Conservation (phyloP, 2,797 vertebrate genomes). For the Gastrophryne carolinensis region DNA sequence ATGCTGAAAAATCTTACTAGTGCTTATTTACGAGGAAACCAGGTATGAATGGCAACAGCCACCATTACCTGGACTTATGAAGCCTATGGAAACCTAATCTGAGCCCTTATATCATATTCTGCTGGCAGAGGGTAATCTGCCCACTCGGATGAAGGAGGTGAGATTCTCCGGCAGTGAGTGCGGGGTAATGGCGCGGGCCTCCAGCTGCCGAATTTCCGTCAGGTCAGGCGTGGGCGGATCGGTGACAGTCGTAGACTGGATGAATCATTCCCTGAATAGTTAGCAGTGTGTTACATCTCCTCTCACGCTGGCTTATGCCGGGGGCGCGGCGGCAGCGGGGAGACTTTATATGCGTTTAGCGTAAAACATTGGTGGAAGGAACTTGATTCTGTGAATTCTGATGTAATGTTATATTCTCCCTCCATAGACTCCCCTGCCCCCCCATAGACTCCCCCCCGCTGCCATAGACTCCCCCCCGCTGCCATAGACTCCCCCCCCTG, state of each 20-base stretch:
- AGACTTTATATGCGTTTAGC: not conserved
- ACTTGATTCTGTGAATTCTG: not conserved
- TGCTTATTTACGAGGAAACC: too few species aligned
- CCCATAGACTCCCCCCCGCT: too few species aligned
- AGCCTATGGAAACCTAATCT: not conserved
- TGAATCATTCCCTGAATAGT: not conserved
- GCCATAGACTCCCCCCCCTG: too few species aligned
- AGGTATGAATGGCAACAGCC: not conserved
- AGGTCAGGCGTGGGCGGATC: not conserved
- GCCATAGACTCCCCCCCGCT: too few species aligned
- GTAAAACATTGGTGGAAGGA: not conserved
- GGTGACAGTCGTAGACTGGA: not conserved
- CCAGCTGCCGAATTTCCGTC: not conserved
- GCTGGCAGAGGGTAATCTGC: not conserved
- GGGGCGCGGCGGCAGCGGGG: not conserved
- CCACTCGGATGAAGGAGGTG: not conserved
- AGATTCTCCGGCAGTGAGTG: not conserved
- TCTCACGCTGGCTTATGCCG: not conserved
- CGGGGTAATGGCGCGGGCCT: not conserved
- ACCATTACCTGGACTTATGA: not conserved
- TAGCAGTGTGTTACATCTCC: not conserved
- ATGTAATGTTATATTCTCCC: not conserved
- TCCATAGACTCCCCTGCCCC: too few species aligned
- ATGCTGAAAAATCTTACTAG: too few species aligned
- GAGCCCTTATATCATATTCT: not conserved